Conservation (phyloP, 2,113 vertebrate species). For the Amphilophus citrinellus region DNA sequence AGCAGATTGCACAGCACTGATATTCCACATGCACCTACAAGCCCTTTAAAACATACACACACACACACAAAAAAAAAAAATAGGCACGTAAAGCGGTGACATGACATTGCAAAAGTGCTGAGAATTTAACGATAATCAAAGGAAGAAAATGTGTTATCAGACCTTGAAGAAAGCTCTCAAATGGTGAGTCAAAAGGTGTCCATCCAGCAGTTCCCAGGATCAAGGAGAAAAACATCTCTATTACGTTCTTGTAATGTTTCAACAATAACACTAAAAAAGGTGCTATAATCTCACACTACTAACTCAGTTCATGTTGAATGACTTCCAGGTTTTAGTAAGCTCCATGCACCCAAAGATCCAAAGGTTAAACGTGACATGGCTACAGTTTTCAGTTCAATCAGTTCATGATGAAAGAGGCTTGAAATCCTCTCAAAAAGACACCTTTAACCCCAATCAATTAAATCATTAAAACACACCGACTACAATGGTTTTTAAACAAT, state of each 20-base stretch:
- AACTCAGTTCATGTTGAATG: neutral
- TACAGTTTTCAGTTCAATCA: constrained; percentile 31
- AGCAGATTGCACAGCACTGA: constrained; percentile 85
- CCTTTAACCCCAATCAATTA: neutral
- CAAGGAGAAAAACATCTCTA: constrained; percentile 75
- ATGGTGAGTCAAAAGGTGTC: constrained; percentile 69
- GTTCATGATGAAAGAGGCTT: constrained; percentile 34
- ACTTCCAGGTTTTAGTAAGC: constrained; percentile 3
- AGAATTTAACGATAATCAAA: neutral
- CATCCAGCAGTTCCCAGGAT: constrained; percentile 71
- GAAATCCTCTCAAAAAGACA: constrained; percentile 28
- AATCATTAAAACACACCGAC: neutral
- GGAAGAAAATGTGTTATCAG: constrained; percentile 35
- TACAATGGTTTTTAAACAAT: neutral
- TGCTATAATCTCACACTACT: neutral
- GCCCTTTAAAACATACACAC: constrained; percentile 70
- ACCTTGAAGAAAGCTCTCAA: constrained; percentile 86
- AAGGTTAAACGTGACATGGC: constrained; percentile 59
- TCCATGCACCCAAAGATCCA: constrained; percentile 28
- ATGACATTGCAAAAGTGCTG: neutral
- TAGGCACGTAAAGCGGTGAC: neutral
- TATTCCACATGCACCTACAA: constrained; percentile 86
- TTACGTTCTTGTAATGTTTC: neutral
- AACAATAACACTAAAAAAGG: neutral
- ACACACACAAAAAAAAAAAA: neutral